Percentiles rank a stretch among this genome's conserved stretches.
phyloP scores from a whole-genome alignment of 1,140 invertebrate genomes.

The Sinonovacula constricta region DNA sequence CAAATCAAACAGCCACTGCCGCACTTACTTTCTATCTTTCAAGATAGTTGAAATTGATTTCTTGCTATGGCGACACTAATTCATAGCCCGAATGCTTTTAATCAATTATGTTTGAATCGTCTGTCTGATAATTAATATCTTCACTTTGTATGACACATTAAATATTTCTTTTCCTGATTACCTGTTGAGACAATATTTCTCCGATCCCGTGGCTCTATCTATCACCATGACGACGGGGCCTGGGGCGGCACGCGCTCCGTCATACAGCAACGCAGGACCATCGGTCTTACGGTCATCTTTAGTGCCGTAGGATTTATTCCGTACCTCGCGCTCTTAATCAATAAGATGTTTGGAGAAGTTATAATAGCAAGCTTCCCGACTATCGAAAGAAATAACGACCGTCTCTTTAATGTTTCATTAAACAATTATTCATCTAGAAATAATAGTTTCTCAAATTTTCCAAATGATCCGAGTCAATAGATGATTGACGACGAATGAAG shows the following conservation, averaged over 20 bases:
- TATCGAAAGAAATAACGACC: neutral
- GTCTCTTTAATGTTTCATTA: slow-evolving; percentile 46
- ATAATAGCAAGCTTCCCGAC: neutral
- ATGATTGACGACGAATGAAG: neutral
- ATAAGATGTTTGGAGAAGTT: neutral
- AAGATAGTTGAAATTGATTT: slow-evolving; percentile 46
- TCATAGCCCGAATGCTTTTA: slow-evolving; percentile 44
- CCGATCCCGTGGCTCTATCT: slow-evolving; percentile 32
- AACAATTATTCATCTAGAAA: slow-evolving; percentile 5
- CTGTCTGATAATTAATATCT: slow-evolving; percentile 51
- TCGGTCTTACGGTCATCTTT: neutral
- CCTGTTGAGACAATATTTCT: slow-evolving; percentile 49
- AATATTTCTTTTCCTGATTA: slow-evolving; percentile 52
- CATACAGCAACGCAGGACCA: slow-evolving; percentile 15
- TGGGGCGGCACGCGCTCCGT: slow-evolving; percentile 20
- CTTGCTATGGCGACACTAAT: slow-evolving; percentile 2
- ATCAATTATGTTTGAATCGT: slow-evolving; percentile 41
- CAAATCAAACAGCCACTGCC: too few species aligned
- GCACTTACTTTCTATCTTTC: slow-evolving; percentile 37
- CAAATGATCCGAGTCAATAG: neutral
- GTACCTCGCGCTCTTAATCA: neutral
- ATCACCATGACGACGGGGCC: slow-evolving; percentile 34
- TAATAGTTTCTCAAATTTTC: slow-evolving; percentile 21
- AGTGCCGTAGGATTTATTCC: neutral
- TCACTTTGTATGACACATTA: slow-evolving; percentile 52